A percentile compares a stretch with the other conserved stretches of the same genome.
Conservation (phyloP, 2,888 invertebrate genomes). For the Lepidochitona cinerea region DNA sequence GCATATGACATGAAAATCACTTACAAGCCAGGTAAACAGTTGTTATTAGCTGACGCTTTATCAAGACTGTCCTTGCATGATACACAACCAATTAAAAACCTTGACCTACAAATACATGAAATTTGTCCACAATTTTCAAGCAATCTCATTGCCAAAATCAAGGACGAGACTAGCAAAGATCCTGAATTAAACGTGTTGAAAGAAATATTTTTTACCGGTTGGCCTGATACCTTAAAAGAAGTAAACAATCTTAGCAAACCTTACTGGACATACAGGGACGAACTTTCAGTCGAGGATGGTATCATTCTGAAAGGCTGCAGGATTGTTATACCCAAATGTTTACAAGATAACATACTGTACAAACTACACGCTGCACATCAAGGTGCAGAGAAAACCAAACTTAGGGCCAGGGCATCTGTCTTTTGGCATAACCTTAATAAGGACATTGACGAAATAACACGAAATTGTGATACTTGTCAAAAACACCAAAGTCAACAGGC, state of each 20-base stretch:
- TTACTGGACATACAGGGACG: slow-evolving; percentile 23
- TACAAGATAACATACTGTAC: no score
- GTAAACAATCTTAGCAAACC: slow-evolving; percentile 10
- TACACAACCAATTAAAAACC: no score
- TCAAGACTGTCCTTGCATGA: slow-evolving; percentile 6
- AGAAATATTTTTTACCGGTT: slow-evolving; percentile 15
- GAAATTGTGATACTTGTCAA: slow-evolving; percentile 13
- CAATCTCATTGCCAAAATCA: neutral
- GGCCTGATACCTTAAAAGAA: slow-evolving; percentile 13
- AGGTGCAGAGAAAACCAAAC: slow-evolving; percentile 17
- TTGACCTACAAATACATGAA: no score
- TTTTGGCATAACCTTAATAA: slow-evolving; percentile 28
- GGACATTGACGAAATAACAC: slow-evolving; percentile 15
- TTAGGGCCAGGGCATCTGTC: slow-evolving; percentile 16
- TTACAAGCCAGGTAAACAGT: slow-evolving; percentile 26
- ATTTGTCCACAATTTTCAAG: neutral
- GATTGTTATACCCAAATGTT: no score
- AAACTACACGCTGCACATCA: slow-evolving; percentile 22
- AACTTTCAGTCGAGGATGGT: slow-evolving; percentile 21
- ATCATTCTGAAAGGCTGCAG: slow-evolving; percentile 23
- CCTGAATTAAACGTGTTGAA: slow-evolving; percentile 15
- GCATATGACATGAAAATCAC: slow-evolving; percentile 22
- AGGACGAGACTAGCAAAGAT: slow-evolving; percentile 5
- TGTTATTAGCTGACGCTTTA: slow-evolving; percentile 30
- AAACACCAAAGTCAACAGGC: slow-evolving; percentile 10